Evolutionary conservation across 2,888 invertebrate genomes (phyloP), one percentile per base, ranked within the genome.

Genomic region (Emesis russula): DNA sequence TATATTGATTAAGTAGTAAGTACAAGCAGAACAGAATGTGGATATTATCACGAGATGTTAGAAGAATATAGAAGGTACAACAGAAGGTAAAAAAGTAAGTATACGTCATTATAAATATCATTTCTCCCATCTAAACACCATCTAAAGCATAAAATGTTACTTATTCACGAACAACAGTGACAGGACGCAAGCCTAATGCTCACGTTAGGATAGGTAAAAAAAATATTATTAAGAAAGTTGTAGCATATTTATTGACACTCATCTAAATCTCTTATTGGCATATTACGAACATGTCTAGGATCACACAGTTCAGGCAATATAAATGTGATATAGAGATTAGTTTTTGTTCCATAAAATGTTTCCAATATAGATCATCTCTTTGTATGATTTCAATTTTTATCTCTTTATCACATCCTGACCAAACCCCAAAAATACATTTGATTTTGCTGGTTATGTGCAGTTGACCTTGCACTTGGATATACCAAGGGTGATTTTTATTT

Each of bases 401-500:
- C 2, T 76, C 78, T 68, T 81, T 9, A 53, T 84, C 83, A 68
- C 85, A 76, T 48, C 83, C 77, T 31, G 41, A 13, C 91, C 87
- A 87, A 48, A 89, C 71, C 7, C 66, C 87, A 76, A 91, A 81
- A 11, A 85, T n/a, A 73, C 85, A 88, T 15, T 76, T 33, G 18
- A 36, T 25, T 63, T 68, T 48, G 58, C 78, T 41, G 4, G 86
- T 86, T 18, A 89, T 73, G 33, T 86, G 85, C 3, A 89, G 66
- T 74, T 89, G 91, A 0, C 91, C 87, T 71, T 91, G 85, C 4
- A 87, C 70, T 75, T 91, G 91, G 18, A 53, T 76, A 25, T 66
- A 89, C 87, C 87, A 87, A n/a, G 79, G 68, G 74, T 78, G 44
- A 5, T 77, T 85, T 71, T 81, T 85, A 48, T 77, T 85, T 53